A percentile compares a stretch with the other conserved stretches of the same genome.
These are phyloP conservation scores for Darevskia mixta DNA, from an alignment of 2,797 vertebrate genomes.

Conservation along the genomic window DNA sequence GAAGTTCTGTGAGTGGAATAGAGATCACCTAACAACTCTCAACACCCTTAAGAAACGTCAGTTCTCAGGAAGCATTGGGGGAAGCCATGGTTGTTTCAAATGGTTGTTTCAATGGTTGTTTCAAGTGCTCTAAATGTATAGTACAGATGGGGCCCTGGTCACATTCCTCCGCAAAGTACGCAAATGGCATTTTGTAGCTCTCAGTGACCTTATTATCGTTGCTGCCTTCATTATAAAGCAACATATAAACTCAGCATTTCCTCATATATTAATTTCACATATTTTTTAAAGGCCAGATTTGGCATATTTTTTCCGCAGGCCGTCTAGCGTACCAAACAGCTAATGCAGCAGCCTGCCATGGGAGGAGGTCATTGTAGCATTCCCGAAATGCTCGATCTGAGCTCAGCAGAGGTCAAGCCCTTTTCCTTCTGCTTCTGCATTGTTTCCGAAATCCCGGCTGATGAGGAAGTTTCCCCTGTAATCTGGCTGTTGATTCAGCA, in stretches of 20 bases:
- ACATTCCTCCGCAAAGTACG: neutral
- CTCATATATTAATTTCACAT: neutral
- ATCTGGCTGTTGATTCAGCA: slow-evolving; percentile 45
- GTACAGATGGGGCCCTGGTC: neutral
- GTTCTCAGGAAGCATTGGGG: too few relatives aligned
- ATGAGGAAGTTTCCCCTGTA: neutral
- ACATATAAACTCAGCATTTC: neutral
- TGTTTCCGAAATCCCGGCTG: slow-evolving; percentile 25
- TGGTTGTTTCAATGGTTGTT: too few relatives aligned
- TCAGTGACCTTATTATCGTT: neutral
- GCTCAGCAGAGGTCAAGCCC: slow-evolving; percentile 32
- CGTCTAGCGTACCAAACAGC: neutral
- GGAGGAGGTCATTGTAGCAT: neutral
- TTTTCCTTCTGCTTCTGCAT: slow-evolving; percentile 38
- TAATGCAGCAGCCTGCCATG: neutral
- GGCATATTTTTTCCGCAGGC: too few relatives aligned
- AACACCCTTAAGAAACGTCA: too few relatives aligned
- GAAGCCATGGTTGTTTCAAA: too few relatives aligned
- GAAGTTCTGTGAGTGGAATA: too few relatives aligned
- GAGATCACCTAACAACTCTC: too few relatives aligned
- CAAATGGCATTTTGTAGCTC: neutral
- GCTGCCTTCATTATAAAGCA: neutral
- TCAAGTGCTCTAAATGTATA: too few relatives aligned
- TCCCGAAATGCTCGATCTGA: neutral
- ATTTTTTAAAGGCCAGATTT: neutral